A percentile compares a stretch with the other conserved stretches of the same genome.
Conservation (phyloP, 2,113 vertebrate species). For the Eubucco bourcierii region DNA sequence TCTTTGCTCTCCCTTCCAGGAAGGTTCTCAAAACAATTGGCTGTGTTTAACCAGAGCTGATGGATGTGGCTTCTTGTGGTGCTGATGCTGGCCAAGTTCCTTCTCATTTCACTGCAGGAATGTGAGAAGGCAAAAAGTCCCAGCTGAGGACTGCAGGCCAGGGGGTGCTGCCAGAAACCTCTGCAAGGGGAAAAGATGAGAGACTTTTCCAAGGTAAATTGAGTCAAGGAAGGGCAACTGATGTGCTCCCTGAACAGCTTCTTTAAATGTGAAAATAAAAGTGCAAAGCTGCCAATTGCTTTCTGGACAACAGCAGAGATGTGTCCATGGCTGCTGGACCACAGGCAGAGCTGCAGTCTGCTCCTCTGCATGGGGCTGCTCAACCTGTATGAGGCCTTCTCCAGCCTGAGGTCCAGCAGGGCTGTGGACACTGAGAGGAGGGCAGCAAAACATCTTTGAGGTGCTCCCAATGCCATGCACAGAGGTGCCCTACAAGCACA, state of each 20-base stretch:
- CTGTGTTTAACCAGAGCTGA: not conserved
- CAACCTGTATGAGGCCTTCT: not conserved
- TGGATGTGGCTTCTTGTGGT: not conserved
- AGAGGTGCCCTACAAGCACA: not conserved
- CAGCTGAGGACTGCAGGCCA: not conserved
- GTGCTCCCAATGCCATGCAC: rapidly evolving
- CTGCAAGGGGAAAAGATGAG: not conserved
- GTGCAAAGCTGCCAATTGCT: not conserved
- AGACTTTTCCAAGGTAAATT: not conserved
- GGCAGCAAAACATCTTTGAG: not conserved
- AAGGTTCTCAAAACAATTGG: not conserved
- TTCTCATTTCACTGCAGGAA: not conserved
- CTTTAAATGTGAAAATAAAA: not conserved
- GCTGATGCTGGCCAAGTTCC: not conserved
- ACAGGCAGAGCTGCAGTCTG: not conserved
- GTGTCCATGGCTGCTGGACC: not conserved
- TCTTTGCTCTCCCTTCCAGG: not conserved
- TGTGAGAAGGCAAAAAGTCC: not conserved
- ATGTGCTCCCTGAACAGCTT: not conserved
- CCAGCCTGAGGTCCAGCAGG: not conserved
- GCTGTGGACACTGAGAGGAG: not conserved
- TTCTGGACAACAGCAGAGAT: rapidly evolving
- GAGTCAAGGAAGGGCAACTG: not conserved
- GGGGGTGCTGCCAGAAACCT: not conserved
- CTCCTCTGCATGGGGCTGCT: not conserved